phyloP scores from a whole-genome alignment of 2,113 vertebrate genomes.

The Taurulus bubalis region DNA sequence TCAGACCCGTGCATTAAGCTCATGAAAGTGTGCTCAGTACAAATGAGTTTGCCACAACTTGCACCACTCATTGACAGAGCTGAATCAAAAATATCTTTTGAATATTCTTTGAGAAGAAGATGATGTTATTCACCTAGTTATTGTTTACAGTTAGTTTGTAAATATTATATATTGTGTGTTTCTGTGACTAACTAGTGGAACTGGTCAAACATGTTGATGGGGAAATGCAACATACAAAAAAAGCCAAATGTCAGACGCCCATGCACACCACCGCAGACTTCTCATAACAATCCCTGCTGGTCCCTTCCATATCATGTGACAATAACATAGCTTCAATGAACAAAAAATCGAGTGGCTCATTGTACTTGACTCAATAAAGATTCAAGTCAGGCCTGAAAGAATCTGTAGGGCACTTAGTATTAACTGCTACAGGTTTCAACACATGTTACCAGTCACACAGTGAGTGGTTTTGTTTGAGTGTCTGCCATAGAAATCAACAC shows the following conservation, averaged over 20 bases:
- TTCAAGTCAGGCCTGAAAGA: too few species aligned
- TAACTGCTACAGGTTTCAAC: background rate
- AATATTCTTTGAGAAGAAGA: background rate
- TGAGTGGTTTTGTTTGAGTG: background rate
- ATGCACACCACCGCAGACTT: background rate
- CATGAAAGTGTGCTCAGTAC: background rate
- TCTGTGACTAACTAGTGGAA: background rate
- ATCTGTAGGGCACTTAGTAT: background rate
- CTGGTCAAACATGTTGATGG: background rate
- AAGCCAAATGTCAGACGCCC: background rate
- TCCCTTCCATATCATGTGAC: conserved; percentile 33
- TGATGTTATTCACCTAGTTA: background rate
- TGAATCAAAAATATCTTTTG: background rate
- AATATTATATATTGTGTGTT: background rate
- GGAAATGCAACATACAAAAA: background rate
- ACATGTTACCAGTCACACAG: background rate
- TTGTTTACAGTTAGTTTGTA: background rate
- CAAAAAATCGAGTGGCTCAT: background rate
- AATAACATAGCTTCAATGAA: conserved; percentile 10
- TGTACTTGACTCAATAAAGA: background rate
- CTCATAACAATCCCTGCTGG: conserved; percentile 10
- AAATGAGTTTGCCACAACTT: background rate
- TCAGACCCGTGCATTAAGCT: background rate
- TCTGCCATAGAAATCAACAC: background rate
- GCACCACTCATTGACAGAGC: background rate